These are phyloP conservation scores for Montipora sp. DNA, from an alignment of 64 coral and sea anemone genomes.

Conservation along the genomic window DNA sequence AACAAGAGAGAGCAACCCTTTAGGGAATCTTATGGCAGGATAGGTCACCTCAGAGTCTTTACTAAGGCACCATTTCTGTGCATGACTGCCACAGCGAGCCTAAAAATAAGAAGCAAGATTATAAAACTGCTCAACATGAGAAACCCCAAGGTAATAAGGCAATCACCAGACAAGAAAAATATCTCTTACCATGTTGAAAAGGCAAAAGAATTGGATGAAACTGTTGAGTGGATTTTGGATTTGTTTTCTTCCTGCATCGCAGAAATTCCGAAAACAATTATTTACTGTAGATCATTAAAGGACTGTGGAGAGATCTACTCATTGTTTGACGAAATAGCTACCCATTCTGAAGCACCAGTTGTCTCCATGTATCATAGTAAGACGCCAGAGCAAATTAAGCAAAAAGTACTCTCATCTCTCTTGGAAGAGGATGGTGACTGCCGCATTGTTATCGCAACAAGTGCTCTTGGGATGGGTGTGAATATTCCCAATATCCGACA, in stretches of 20 bases:
- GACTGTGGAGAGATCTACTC: conserved; percentile 54
- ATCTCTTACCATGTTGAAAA: background rate
- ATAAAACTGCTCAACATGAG: conserved; percentile 51
- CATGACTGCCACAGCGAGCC: conserved; percentile 56
- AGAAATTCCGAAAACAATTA: conserved; percentile 41
- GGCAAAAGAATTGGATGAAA: background rate
- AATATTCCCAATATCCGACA: conserved; percentile 27
- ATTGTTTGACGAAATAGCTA: conserved; percentile 14
- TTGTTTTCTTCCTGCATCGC: background rate
- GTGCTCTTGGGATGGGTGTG: conserved; percentile 59
- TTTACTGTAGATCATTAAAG: conserved; percentile 47
- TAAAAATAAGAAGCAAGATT: conserved; percentile 23
- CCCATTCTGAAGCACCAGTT: too few species aligned
- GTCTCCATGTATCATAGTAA: conserved; percentile 51
- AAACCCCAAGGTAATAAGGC: conserved; percentile 20
- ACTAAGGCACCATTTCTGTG: conserved; percentile 47
- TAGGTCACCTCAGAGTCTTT: conserved; percentile 54
- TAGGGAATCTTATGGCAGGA: conserved; percentile 33
- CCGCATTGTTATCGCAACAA: conserved; percentile 17
- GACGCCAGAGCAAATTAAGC: conserved; percentile 34
- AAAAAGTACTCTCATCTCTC: conserved; percentile 11
- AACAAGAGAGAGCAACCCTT: background rate
- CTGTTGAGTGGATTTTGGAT: background rate
- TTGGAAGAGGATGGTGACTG: background rate
- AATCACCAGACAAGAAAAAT: conserved; percentile 35